Percentiles rank a stretch among this genome's conserved stretches.
Evolutionary conservation across 2,888 invertebrate genomes (phyloP).

Genomic region (Phoronis australis): DNA sequence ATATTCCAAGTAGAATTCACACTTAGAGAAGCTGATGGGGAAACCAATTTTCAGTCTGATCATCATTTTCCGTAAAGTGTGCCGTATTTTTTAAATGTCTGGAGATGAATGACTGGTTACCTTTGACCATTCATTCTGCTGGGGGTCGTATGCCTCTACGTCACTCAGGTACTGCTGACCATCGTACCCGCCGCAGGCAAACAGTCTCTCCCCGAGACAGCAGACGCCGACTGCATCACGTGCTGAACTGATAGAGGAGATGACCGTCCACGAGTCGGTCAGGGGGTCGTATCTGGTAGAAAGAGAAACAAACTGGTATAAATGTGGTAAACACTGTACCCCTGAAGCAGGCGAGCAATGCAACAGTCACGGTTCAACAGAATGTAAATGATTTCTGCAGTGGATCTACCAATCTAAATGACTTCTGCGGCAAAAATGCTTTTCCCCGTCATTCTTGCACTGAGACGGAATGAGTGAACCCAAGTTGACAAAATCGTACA

Average conservation of each 20-base stretch:
- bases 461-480: too few relatives aligned
- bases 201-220: slow-evolving; percentile 73
- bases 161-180: slow-evolving; percentile 80
- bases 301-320: too few relatives aligned
- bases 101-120: too few relatives aligned
- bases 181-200: slow-evolving; percentile 86
- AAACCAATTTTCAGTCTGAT: neutral
- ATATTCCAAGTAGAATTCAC: neutral
- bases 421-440: too few relatives aligned
- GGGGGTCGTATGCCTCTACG: slow-evolving; percentile 81
- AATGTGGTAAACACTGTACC: too few relatives aligned
- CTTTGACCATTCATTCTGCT: slow-evolving; percentile 55
- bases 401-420: too few relatives aligned
- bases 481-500: too few relatives aligned
- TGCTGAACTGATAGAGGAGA: slow-evolving; percentile 76
- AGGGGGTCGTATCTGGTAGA: slow-evolving; percentile 60
- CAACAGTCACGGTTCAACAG: too few relatives aligned
- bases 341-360: too few relatives aligned
- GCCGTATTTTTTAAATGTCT: too few relatives aligned
- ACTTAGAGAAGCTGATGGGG: neutral
- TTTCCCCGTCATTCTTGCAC: too few relatives aligned
- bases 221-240: slow-evolving; percentile 86
- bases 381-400: too few relatives aligned
- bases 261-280: slow-evolving; percentile 80
- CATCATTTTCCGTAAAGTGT: neutral